Conservation (phyloP, 2,888 invertebrate genomes). For the Pyrochroa serraticornis region DNA sequence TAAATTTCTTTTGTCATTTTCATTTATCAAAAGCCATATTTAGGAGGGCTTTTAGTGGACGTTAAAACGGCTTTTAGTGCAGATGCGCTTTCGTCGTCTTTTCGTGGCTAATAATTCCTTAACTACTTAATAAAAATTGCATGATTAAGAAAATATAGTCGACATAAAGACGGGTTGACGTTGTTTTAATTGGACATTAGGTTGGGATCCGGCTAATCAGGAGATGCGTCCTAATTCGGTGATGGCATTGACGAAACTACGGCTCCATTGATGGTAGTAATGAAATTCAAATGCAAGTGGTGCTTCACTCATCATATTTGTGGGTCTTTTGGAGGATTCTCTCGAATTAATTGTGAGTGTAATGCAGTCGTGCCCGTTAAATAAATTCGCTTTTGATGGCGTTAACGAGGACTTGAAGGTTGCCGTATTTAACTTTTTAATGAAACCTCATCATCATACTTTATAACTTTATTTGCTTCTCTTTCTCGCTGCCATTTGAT, state of each 20-base stretch:
- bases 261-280: too few relatives aligned
- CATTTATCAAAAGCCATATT: slow-evolving; percentile 35
- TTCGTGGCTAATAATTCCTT: slow-evolving; percentile 1
- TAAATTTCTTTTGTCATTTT: slow-evolving; percentile 39
- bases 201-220: too few relatives aligned
- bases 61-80: slow-evolving; percentile 33
- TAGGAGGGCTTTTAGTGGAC: slow-evolving; percentile 39
- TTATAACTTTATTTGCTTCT: slow-evolving; percentile 39
- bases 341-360: too few relatives aligned
- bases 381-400: slow-evolving; percentile 42
- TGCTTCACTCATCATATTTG: too few relatives aligned
- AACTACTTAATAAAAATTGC: too few relatives aligned
- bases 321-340: not conserved
- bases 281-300: too few relatives aligned
- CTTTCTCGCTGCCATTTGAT: not conserved
- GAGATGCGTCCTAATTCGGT: too few relatives aligned
- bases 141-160: too few relatives aligned
- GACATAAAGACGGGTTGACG: too few relatives aligned
- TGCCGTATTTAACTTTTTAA: slow-evolving; percentile 44
- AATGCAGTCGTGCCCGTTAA: too few relatives aligned
- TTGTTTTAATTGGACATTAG: too few relatives aligned
- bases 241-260: too few relatives aligned
- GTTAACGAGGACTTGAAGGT: slow-evolving; percentile 41
- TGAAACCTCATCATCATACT: slow-evolving; percentile 40
- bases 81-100: slow-evolving; percentile 9